Conservation (phyloP, 2,797 vertebrate species). For the Rhynchotus rufescens region DNA sequence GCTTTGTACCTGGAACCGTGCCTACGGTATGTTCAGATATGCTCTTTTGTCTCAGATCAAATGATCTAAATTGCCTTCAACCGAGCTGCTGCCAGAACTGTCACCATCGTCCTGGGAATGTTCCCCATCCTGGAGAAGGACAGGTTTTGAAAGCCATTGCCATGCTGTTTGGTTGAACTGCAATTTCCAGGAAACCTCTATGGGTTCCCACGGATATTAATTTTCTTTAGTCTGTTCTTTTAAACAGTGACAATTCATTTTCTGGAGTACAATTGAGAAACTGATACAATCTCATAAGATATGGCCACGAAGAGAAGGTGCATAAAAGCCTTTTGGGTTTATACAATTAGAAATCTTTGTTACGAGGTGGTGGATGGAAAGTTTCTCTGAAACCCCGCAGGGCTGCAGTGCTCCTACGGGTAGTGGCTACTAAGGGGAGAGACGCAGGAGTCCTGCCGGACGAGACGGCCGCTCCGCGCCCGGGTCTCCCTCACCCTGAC, state of each 20-base stretch:
- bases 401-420: neutral
- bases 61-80: conserved; percentile 47
- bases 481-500: neutral
- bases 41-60: conserved; percentile 53
- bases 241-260: neutral
- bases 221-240: neutral
- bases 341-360: neutral
- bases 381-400: neutral
- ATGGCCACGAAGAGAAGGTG: neutral
- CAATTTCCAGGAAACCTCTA: conserved; percentile 1
- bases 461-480: neutral
- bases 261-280: neutral
- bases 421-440: neutral
- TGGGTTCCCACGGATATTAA: neutral
- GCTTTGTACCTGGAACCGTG: neutral
- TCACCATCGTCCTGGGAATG: neutral
- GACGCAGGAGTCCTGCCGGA: neutral
- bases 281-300: neutral
- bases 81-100: conserved; percentile 1
- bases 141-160: neutral
- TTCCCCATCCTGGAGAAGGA: neutral
- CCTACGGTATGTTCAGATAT: conserved; percentile 22
- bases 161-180: neutral
- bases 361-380: neutral
- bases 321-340: neutral